phyloP scores from a whole-genome alignment of 2,888 invertebrate genomes.

The Dasypolia templi region DNA sequence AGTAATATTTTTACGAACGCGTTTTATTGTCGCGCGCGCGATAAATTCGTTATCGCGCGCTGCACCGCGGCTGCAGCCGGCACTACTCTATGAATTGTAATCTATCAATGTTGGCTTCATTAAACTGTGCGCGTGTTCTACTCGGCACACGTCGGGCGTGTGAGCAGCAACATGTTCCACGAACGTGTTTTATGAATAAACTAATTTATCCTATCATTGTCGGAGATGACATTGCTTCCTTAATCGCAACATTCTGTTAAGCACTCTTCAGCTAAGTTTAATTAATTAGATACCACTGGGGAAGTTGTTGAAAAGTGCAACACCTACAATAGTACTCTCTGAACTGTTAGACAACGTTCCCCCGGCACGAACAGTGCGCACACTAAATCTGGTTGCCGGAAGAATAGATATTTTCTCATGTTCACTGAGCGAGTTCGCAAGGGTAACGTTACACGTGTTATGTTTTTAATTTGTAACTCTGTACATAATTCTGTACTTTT shows the following conservation, averaged over 20 bases:
- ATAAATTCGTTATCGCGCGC: constrained; percentile 86
- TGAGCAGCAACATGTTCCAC: not conserved
- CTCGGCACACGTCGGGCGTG: not conserved
- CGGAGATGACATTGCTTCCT: not conserved
- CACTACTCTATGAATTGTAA: constrained; percentile 55
- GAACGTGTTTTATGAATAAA: not conserved
- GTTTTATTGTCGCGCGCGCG: constrained; percentile 84
- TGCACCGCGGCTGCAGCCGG: constrained; percentile 43
- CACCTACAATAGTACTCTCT: no score
- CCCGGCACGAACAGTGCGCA: no score
- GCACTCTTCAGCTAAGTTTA: not conserved
- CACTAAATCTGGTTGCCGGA: no score
- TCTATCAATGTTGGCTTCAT: constrained; percentile 18
- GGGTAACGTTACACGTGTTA: no score
- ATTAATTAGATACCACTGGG: not conserved
- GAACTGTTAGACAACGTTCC: no score
- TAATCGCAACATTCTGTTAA: not conserved
- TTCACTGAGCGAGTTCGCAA: no score
- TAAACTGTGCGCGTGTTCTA: not conserved
- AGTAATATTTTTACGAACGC: constrained; percentile 88
- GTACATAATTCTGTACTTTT: not conserved
- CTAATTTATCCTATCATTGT: not conserved
- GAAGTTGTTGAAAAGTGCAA: no score
- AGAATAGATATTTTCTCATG: no score
- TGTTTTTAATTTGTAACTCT: no score